These are phyloP conservation scores for Polypedilum pembai DNA, from an alignment of 1,140 invertebrate species.

Conservation along the genomic window DNA sequence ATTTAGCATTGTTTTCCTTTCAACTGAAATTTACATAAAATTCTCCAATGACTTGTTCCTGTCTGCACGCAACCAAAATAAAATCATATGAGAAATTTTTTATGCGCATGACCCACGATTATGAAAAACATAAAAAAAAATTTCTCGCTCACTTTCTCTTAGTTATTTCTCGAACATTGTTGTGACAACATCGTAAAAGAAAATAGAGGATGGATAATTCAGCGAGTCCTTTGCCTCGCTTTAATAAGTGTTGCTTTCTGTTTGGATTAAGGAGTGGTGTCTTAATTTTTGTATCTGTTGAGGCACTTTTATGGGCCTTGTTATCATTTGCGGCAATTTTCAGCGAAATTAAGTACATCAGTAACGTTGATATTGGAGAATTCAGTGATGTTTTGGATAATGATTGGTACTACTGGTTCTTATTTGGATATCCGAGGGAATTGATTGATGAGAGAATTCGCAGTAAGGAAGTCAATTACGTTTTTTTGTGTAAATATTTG, in stretches of 20 bases:
- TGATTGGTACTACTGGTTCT: background rate
- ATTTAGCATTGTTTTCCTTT: background rate
- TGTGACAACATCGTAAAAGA: constrained; percentile 15
- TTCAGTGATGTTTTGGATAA: constrained; percentile 3
- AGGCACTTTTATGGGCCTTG: background rate
- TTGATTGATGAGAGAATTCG: constrained; percentile 3
- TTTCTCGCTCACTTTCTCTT: background rate
- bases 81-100: background rate
- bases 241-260: constrained; percentile 8
- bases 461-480: background rate
- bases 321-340: constrained; percentile 6
- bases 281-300: constrained; percentile 3
- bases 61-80: background rate
- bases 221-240: background rate
- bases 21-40: background rate
- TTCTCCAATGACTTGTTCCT: background rate
- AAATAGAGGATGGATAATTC: background rate
- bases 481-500: background rate
- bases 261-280: background rate
- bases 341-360: constrained; percentile 18
- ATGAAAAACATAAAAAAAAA: background rate
- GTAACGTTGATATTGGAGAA: background rate
- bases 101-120: background rate
- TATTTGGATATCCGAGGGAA: background rate
- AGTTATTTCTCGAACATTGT: background rate